phyloP scores from a whole-genome alignment of 2,888 invertebrate genomes.

The Sphaerophoria taeniata region DNA sequence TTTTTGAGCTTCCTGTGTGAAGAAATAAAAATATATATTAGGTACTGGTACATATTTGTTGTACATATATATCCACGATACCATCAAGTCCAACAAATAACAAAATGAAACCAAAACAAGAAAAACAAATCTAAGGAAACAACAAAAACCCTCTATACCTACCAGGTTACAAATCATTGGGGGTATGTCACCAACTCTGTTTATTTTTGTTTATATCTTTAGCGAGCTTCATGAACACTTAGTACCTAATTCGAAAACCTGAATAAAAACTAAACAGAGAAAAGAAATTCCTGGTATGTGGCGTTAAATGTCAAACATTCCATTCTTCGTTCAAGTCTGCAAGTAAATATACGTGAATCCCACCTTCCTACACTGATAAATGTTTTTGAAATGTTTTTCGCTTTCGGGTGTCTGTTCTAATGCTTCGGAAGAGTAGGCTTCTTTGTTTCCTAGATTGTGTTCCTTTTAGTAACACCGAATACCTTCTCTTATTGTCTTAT shows the following conservation, averaged over 20 bases:
- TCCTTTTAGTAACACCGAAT: neutral
- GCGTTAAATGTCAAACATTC: conserved; percentile 50
- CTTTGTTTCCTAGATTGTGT: neutral
- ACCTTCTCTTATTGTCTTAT: neutral
- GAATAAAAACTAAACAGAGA: neutral
- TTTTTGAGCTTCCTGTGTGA: conserved; percentile 3
- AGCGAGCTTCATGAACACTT: conserved; percentile 31
- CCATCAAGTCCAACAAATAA: conserved; percentile 36
- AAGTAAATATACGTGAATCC: neutral
- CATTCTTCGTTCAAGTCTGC: conserved; percentile 16
- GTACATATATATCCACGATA: too few relatives aligned
- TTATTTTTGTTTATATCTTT: conserved; percentile 38
- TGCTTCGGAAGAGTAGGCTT: conserved; percentile 3
- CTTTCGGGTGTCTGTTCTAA: conserved; percentile 35
- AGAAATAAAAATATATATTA: neutral
- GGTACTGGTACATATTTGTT: too few relatives aligned
- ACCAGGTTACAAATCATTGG: conserved; percentile 67
- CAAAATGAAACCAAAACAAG: neutral
- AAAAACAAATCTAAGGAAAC: neutral
- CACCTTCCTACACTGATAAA: conserved; percentile 49
- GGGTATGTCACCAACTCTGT: conserved; percentile 55
- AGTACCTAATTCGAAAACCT: conserved; percentile 18
- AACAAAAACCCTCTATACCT: conserved; percentile 44
- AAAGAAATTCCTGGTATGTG: conserved; percentile 25
- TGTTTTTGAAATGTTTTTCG: conserved; percentile 52